Base-by-base conservation (phyloP, 2,888 invertebrate species). In the Acanthosepion pharaonis region DNA sequence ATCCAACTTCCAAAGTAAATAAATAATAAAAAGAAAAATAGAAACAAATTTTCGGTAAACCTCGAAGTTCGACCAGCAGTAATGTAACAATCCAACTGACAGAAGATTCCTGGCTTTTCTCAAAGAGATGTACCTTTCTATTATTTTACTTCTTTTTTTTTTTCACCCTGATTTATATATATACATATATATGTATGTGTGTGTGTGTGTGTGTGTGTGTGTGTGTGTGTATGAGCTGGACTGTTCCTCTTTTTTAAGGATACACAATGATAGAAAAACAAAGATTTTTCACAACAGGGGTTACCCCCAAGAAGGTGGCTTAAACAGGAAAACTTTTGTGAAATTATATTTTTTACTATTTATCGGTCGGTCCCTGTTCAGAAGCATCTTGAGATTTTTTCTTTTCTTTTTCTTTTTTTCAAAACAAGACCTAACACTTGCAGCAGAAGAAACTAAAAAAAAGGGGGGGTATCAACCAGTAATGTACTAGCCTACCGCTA, bases 261-360 rank as follows among this genome's bases (percentile, higher is more conserved):
- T 33, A 33, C n/a, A 33, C 33, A 18, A 64, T 11, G 78, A n/a
- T 9, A 33, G 15, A n/a, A 33, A n/a, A n/a, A 15, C n/a, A 15
- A 33, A n/a, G 78, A n/a, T 78, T 11, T 42, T 33, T n/a, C n/a
- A 18, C 78, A 33, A 11, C n/a, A 78, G 33, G 78, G 78, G 78
- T 78, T 78, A 78, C 78, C 78, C 78, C 78, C n/a, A 78, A 78
- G 33, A 78, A 33, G n/a, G 78, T n/a, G n/a, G 78, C 78, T 78
- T 78, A n/a, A n/a, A n/a, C 78, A 78, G n/a, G 15, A 78, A 78
- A 78, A 78, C 78, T 78, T 78, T 18, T 33, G 78, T n/a, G n/a
- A 78, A 78, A 78, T 78, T n/a, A 78, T 78, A 78, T 0, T 78
- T 78, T 42, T 78, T 78, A 33, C 78, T 78, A 33, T 78, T 78